Evolutionary conservation across 1,140 invertebrate genomes (phyloP).

Genomic region (Ceratitis capitata): DNA sequence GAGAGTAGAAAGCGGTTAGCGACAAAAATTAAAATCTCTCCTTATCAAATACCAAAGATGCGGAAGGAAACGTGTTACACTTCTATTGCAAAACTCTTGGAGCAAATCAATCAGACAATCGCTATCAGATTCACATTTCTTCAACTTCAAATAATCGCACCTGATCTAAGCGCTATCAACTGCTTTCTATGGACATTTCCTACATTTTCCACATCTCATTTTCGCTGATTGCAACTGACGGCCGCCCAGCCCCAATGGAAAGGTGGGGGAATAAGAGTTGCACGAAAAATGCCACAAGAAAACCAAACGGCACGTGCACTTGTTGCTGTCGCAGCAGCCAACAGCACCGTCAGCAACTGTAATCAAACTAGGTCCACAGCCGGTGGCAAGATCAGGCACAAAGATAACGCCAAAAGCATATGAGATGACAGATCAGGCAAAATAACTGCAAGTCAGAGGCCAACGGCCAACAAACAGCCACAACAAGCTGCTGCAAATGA

Average conservation of each 20-base stretch:
- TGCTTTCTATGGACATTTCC: neutral
- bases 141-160: neutral
- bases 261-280: neutral
- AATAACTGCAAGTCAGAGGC: slow-evolving; percentile 32
- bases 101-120: no score
- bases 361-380: neutral
- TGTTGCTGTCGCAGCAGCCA: no score
- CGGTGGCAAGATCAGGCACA: slow-evolving; percentile 8
- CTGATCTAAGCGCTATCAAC: neutral
- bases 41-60: no score
- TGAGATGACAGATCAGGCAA: slow-evolving; percentile 29
- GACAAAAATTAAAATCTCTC: no score
- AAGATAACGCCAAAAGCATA: slow-evolving; percentile 32
- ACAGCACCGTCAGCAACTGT: no score
- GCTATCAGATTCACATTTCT: no score
- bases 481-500: neutral
- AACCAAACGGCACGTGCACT: slow-evolving; percentile 16
- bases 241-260: neutral
- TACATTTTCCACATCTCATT: neutral
- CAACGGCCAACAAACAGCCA: slow-evolving; percentile 8
- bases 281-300: neutral
- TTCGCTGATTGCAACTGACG: neutral
- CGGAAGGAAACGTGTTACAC: no score
- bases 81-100: no score
- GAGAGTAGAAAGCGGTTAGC: no score